Conservation (phyloP, 2,797 vertebrate genomes). For the Crenuchus spilurus region DNA sequence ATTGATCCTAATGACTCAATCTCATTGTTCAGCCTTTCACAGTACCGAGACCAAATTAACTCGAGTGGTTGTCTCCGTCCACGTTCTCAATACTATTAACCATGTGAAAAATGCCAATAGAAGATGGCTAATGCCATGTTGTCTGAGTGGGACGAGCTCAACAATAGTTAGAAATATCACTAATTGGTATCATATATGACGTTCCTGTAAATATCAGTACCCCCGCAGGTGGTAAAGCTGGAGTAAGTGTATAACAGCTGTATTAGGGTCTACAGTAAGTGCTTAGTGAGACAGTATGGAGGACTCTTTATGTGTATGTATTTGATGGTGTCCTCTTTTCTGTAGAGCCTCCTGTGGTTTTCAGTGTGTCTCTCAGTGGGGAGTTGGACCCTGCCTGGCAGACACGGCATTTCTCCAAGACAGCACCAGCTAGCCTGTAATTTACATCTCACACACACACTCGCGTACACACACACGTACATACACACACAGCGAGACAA, state of each 20-base stretch:
- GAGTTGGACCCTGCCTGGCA: conserved; percentile 60
- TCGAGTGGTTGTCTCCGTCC: too few relatives aligned
- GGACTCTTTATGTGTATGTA: conserved; percentile 36
- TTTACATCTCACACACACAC: conserved; percentile 59
- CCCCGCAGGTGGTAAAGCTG: background rate
- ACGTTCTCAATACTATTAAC: too few relatives aligned
- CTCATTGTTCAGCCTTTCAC: too few relatives aligned
- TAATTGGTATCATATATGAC: background rate
- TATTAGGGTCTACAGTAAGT: background rate
- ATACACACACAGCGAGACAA: conserved; percentile 54
- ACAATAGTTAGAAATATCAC: too few relatives aligned
- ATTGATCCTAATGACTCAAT: too few relatives aligned
- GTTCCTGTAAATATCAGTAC: background rate
- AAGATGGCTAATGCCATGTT: too few relatives aligned
- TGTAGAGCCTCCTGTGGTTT: conserved; percentile 44
- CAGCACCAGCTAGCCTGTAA: conserved; percentile 63
- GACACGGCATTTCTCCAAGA: conserved; percentile 58
- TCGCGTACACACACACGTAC: conserved; percentile 11
- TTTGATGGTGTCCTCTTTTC: conserved; percentile 43
- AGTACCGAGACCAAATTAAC: too few relatives aligned
- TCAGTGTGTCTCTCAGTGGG: conserved; percentile 58
- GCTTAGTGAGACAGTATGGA: conserved; percentile 24
- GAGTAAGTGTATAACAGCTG: background rate
- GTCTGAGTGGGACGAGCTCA: too few relatives aligned
- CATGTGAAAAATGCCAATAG: too few relatives aligned